These are phyloP conservation scores for Barypeithes pellucidus DNA, from an alignment of 2,888 invertebrate species.

Conservation along the genomic window DNA sequence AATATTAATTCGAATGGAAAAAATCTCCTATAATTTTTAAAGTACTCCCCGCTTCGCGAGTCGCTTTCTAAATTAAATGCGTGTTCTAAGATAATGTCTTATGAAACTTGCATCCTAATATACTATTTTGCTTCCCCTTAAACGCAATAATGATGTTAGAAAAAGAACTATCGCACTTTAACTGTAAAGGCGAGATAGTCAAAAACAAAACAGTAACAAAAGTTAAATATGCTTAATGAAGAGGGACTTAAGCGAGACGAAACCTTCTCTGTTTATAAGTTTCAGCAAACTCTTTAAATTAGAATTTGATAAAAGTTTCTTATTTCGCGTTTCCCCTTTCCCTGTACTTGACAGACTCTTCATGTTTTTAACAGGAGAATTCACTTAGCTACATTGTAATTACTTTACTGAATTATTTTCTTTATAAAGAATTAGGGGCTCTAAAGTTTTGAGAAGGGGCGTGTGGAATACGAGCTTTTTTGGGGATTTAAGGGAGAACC, in stretches of 20 bases:
- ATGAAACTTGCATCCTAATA: too few relatives aligned
- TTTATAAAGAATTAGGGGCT: slow-evolving; percentile 52
- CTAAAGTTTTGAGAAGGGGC: slow-evolving; percentile 41
- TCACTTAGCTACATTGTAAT: slow-evolving; percentile 53
- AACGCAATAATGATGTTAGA: too few relatives aligned
- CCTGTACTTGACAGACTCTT: slow-evolving; percentile 52
- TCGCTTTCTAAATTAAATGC: too few relatives aligned
- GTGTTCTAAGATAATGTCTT: too few relatives aligned
- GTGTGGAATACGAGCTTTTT: slow-evolving; percentile 31
- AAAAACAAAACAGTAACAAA: slow-evolving; percentile 2
- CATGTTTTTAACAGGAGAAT: slow-evolving; percentile 53
- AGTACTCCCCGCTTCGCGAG: too few relatives aligned
- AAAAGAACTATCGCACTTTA: too few relatives aligned
- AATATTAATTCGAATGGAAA: too few relatives aligned
- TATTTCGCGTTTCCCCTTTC: slow-evolving; percentile 27
- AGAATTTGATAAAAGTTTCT: slow-evolving; percentile 53
- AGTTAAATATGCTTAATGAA: slow-evolving; percentile 7
- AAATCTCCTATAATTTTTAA: too few relatives aligned
- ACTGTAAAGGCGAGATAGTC: not conserved
- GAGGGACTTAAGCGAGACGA: slow-evolving; percentile 20
- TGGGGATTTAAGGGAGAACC: not conserved
- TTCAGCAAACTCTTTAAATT: slow-evolving; percentile 49
- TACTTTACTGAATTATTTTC: slow-evolving; percentile 55
- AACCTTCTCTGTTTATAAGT: slow-evolving; percentile 35
- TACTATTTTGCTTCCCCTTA: too few relatives aligned